Evolutionary conservation across 1,140 invertebrate species (phyloP).

Genomic region (Leptoteleia sp.): DNA sequence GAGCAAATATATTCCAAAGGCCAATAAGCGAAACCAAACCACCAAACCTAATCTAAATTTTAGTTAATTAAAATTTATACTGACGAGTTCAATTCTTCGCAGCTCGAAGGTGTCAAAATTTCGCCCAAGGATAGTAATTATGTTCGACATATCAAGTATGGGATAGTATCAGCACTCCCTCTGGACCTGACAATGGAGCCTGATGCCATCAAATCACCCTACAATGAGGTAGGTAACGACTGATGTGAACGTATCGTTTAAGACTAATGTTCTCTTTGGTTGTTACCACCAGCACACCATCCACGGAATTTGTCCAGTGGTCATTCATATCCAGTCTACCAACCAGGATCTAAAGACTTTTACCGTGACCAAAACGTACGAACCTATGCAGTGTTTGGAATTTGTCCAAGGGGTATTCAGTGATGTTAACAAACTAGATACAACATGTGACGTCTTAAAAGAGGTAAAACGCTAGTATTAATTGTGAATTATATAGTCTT

Average conservation of each 20-base stretch:
- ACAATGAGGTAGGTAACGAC: slow-evolving; percentile 80
- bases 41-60: no score
- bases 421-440: no score
- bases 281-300: slow-evolving; percentile 81
- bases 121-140: slow-evolving; percentile 67
- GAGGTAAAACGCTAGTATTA: no score
- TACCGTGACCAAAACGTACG: slow-evolving; percentile 67
- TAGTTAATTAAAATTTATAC: no score
- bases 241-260: slow-evolving; percentile 77
- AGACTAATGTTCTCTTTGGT: slow-evolving; percentile 81
- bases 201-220: slow-evolving; percentile 65
- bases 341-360: slow-evolving; percentile 32
- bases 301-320: slow-evolving; percentile 72
- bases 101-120: slow-evolving; percentile 69
- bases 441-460: no score
- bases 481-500: no score
- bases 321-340: slow-evolving; percentile 67
- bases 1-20: no score
- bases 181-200: slow-evolving; percentile 68
- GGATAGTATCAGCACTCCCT: slow-evolving; percentile 74
- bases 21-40: no score
- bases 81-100: no score
- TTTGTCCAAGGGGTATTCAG: slow-evolving; percentile 60
- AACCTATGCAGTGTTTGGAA: slow-evolving; percentile 67
- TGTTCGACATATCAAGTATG: slow-evolving; percentile 76